Conservation (phyloP, 2,888 invertebrate genomes). For the Rosalia funebris region DNA sequence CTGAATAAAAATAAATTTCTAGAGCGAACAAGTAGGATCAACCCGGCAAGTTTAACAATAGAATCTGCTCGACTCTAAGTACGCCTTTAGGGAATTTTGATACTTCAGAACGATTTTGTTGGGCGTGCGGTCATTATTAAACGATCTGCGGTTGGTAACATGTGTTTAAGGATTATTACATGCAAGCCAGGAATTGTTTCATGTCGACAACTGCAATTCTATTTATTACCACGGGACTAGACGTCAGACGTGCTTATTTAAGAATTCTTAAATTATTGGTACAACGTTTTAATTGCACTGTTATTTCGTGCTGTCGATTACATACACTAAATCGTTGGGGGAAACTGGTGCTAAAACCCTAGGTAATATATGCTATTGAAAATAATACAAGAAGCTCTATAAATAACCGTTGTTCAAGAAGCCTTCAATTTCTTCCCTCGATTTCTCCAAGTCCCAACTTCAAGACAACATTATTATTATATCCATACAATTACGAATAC, state of each 20-base stretch:
- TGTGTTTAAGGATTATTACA: constrained; percentile 60
- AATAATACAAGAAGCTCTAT: no score
- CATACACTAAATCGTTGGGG: neutral
- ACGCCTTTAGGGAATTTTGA: constrained; percentile 58
- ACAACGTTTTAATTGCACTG: constrained; percentile 22
- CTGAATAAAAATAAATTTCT: constrained; percentile 13
- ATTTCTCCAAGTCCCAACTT: no score
- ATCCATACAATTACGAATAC: no score
- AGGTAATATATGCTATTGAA: no score
- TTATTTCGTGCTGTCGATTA: constrained; percentile 19
- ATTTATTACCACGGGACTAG: constrained; percentile 36
- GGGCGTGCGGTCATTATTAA: constrained; percentile 57
- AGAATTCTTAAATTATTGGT: constrained; percentile 27
- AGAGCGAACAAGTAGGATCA: constrained; percentile 12
- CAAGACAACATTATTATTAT: no score
- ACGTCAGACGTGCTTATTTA: constrained; percentile 35
- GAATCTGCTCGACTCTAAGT: constrained; percentile 31
- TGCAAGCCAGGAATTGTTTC: constrained; percentile 47
- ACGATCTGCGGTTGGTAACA: constrained; percentile 60
- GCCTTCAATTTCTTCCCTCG: no score
- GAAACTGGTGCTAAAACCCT: no score
- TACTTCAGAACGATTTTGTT: constrained; percentile 59
- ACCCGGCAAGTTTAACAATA: constrained; percentile 28
- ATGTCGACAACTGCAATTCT: constrained; percentile 42
- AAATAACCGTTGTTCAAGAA: no score